Percentiles rank a stretch among this genome's conserved stretches.
Evolutionary conservation across 1,140 invertebrate genomes (phyloP).

Genomic region (Megathymus violae): DNA sequence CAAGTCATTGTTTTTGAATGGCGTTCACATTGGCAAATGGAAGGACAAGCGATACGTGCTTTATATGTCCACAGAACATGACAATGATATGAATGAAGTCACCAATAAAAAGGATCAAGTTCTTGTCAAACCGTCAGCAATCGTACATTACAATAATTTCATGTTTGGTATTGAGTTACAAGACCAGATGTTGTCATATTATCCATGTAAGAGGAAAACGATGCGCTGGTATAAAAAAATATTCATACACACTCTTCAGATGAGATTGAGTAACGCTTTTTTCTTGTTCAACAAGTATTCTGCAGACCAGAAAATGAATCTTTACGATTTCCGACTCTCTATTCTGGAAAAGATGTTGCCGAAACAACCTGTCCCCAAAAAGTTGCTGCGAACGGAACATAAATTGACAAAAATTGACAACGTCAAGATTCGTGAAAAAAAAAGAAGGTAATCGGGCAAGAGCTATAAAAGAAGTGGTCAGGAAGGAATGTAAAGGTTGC

Average conservation of each 20-base stretch:
- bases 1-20: slow-evolving; percentile 43
- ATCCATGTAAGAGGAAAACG: slow-evolving; percentile 56
- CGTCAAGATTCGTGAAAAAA: slow-evolving; percentile 27
- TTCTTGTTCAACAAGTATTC: slow-evolving; percentile 43
- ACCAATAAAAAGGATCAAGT: slow-evolving; percentile 37
- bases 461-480: slow-evolving; percentile 36
- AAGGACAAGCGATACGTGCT: slow-evolving; percentile 43
- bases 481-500: slow-evolving; percentile 42
- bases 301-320: slow-evolving; percentile 33
- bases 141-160: slow-evolving; percentile 54
- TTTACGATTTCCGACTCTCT: slow-evolving; percentile 41
- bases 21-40: slow-evolving; percentile 51
- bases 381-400: slow-evolving; percentile 37
- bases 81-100: slow-evolving; percentile 26
- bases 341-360: slow-evolving; percentile 33
- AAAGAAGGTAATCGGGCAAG: slow-evolving; percentile 29
- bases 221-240: slow-evolving; percentile 59
- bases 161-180: slow-evolving; percentile 55
- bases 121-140: slow-evolving; percentile 46
- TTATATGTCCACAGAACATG: slow-evolving; percentile 40
- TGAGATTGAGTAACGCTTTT: slow-evolving; percentile 40
- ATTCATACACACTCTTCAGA: slow-evolving; percentile 43
- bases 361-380: slow-evolving; percentile 20
- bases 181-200: slow-evolving; percentile 60
- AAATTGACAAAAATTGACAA: slow-evolving; percentile 42